Evolutionary conservation across 1,140 invertebrate species (phyloP).

Genomic region (Cotesia typhae): DNA sequence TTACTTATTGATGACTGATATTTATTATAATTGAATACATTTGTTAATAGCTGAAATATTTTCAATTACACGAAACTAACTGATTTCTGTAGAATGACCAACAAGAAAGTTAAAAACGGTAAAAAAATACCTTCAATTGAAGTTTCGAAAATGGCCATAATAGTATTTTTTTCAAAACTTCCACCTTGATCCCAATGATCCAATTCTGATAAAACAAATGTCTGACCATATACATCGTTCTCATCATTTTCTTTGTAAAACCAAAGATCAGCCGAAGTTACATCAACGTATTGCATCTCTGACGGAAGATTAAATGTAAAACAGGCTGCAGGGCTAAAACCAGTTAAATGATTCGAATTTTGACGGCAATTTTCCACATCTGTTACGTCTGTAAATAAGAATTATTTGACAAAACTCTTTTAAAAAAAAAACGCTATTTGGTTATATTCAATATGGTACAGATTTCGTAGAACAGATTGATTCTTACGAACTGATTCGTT

Average conservation of each 20-base stretch:
- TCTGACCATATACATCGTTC: constrained; percentile 72
- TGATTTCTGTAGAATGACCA: background rate
- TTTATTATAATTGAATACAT: too few species aligned
- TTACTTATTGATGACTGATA: too few species aligned
- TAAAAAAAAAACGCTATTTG: too few species aligned
- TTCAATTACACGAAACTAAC: too few species aligned
- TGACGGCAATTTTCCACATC: constrained; percentile 55
- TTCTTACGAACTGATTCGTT: too few species aligned
- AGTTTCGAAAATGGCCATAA: constrained; percentile 78
- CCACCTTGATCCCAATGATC: constrained; percentile 76
- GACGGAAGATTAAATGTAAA: constrained; percentile 74
- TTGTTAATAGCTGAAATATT: too few species aligned
- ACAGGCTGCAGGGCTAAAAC: constrained; percentile 73
- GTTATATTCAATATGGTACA: too few species aligned
- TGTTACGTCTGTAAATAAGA: constrained; percentile 42
- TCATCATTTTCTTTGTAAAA: constrained; percentile 76
- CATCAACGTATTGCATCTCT: constrained; percentile 76
- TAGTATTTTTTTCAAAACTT: constrained; percentile 76
- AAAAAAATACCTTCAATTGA: constrained; percentile 67
- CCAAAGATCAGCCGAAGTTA: constrained; percentile 80
- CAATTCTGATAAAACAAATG: constrained; percentile 81
- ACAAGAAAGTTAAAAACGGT: background rate
- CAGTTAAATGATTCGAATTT: constrained; percentile 56
- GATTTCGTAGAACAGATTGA: background rate
- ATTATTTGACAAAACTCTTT: background rate